Conservation (phyloP, 1,140 invertebrate species). For the Calliopsis andreniformis region DNA sequence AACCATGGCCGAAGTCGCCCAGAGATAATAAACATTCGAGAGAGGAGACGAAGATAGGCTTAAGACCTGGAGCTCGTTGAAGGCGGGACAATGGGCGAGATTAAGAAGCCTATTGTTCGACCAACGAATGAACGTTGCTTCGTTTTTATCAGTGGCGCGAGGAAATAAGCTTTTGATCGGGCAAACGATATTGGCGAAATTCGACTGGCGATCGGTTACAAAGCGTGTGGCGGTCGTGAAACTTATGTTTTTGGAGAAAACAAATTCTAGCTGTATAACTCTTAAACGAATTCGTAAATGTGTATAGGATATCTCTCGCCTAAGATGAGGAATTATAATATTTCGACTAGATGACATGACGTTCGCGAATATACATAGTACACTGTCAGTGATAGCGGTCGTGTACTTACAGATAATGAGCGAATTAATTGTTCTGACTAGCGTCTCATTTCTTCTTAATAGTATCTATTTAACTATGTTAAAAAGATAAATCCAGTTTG, state of each 20-base stretch:
- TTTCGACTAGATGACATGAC: background rate
- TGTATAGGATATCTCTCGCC: conserved; percentile 12
- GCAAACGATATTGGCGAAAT: background rate
- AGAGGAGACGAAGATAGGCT: background rate
- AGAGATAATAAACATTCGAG: background rate
- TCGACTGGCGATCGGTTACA: background rate
- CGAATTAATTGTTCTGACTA: no score
- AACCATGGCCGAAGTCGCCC: background rate
- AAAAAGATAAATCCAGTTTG: no score
- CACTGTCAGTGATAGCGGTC: no score
- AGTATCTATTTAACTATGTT: no score
- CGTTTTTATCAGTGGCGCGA: background rate
- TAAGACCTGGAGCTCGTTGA: background rate
- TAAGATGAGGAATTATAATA: background rate
- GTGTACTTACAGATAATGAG: no score
- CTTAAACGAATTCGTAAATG: conserved; percentile 30
- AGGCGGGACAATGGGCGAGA: no score
- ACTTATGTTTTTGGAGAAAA: conserved; percentile 15
- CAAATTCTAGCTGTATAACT: conserved; percentile 11
- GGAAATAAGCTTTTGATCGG: background rate
- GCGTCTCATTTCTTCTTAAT: no score
- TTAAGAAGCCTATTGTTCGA: background rate
- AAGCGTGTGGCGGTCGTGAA: background rate
- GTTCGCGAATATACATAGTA: no score
- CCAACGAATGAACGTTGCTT: background rate